A percentile compares a stretch with the other conserved stretches of the same genome.
Evolutionary conservation across 2,888 invertebrate species (phyloP).

Genomic region (Copidosoma aretas): DNA sequence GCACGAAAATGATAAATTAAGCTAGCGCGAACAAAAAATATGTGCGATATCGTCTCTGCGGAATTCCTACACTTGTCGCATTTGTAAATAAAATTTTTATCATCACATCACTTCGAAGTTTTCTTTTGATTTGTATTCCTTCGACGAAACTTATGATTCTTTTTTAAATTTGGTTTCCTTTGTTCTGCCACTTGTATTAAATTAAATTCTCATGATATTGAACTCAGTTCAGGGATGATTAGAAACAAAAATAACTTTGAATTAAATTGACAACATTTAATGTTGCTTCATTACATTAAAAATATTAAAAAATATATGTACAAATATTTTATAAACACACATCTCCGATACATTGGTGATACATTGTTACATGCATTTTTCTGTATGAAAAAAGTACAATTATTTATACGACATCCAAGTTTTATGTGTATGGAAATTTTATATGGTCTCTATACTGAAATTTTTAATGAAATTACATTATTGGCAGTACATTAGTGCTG

Average conservation of each 20-base stretch:
- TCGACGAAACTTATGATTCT: not conserved
- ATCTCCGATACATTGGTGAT: no score
- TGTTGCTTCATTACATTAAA: constrained; percentile 10
- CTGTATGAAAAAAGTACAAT: no score
- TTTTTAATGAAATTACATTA: no score
- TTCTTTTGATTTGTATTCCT: no score
- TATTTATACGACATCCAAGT: no score
- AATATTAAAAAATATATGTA: constrained; percentile 34
- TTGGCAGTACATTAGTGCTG: not conserved
- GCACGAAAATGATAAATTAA: constrained; percentile 4
- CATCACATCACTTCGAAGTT: constrained; percentile 51
- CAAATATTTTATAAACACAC: constrained; percentile 13
- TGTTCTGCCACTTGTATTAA: not conserved
- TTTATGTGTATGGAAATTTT: no score
- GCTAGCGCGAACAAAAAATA: constrained; percentile 12
- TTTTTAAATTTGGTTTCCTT: not conserved
- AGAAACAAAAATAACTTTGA: constrained; percentile 5
- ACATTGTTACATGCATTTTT: no score
- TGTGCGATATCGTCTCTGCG: constrained; percentile 49
- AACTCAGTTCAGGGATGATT: not conserved
- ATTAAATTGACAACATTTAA: constrained; percentile 25
- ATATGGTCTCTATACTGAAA: no score
- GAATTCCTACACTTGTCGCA: constrained; percentile 62
- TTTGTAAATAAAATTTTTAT: constrained; percentile 63
- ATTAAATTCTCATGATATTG: not conserved